Evolutionary conservation across 1,140 invertebrate species (phyloP).

Genomic region (Akabosia matsudoensis): DNA sequence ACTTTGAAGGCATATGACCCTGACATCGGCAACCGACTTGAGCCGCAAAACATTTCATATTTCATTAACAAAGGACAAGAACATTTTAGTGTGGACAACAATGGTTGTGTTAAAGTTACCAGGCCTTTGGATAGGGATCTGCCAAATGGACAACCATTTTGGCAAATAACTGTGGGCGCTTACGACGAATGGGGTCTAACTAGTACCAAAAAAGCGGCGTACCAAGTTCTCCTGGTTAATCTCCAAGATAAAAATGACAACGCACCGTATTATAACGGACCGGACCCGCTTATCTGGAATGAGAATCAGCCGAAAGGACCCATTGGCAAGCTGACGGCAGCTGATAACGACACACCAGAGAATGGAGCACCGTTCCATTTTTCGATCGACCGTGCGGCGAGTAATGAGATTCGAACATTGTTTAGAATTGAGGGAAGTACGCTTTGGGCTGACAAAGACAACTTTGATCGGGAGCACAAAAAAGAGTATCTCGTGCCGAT

Average conservation of each 20-base stretch:
- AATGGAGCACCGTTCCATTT: conserved; percentile 81
- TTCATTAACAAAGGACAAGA: conserved; percentile 63
- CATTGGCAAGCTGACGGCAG: conserved; percentile 70
- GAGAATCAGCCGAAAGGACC: conserved; percentile 66
- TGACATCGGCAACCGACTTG: conserved; percentile 69
- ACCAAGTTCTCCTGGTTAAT: conserved; percentile 69
- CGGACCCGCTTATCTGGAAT: conserved; percentile 72
- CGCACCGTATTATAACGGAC: conserved; percentile 75
- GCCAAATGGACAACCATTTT: conserved; percentile 74
- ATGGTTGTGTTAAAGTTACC: conserved; percentile 69
- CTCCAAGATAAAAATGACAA: conserved; percentile 86
- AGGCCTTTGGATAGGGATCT: conserved; percentile 80
- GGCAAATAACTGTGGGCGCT: conserved; percentile 79
- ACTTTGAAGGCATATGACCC: conserved; percentile 75
- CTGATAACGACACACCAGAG: conserved; percentile 66
- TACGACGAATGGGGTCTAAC: conserved; percentile 70
- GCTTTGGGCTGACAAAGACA: conserved; percentile 50
- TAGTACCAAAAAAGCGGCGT: conserved; percentile 58
- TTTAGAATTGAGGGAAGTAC: conserved; percentile 61
- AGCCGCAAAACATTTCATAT: conserved; percentile 73
- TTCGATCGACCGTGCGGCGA: conserved; percentile 64
- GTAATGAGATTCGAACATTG: conserved; percentile 64
- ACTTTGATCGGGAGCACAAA: conserved; percentile 83
- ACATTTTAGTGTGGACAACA: conserved; percentile 64
- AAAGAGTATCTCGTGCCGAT: conserved; percentile 85